Conservation (phyloP, 2,113 vertebrate species). For the Haemorhous mexicanus region DNA sequence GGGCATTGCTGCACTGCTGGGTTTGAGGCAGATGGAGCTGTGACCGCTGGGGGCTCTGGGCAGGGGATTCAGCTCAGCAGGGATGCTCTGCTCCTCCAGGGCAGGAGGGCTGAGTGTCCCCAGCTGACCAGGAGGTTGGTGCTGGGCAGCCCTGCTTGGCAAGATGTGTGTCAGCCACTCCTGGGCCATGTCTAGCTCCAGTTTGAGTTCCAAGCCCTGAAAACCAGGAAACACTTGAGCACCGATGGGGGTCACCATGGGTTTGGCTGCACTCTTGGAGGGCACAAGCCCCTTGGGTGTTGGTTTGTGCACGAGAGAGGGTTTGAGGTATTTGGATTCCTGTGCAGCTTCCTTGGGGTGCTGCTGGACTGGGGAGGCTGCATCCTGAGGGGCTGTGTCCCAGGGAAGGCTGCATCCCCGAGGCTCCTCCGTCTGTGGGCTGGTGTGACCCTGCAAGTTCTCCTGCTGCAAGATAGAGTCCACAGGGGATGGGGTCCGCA, state of each 20-base stretch:
- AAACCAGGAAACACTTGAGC: neutral
- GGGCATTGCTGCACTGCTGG: neutral
- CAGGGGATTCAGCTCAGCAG: neutral
- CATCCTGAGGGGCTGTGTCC: neutral
- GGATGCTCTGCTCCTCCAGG: neutral
- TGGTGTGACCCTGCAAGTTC: neutral
- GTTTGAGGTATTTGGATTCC: fast-evolving
- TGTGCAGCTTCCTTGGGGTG: neutral
- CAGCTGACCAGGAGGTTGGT: fast-evolving
- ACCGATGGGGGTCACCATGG: fast-evolving
- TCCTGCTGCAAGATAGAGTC: neutral
- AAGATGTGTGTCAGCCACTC: fast-evolving
- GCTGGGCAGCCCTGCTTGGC: neutral
- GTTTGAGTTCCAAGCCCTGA: neutral
- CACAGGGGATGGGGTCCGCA: neutral
- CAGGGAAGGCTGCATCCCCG: neutral
- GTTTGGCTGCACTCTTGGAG: neutral
- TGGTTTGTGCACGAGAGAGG: fast-evolving
- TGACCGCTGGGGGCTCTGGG: neutral
- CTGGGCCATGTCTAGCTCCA: neutral
- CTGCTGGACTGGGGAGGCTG: fast-evolving
- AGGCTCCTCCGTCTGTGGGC: neutral
- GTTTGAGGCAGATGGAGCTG: no score
- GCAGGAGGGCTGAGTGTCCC: no score
- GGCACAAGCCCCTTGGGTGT: fast-evolving